Evolutionary conservation across 2,113 vertebrate genomes (phyloP).

Genomic region (Hirundichthys speculiger): DNA sequence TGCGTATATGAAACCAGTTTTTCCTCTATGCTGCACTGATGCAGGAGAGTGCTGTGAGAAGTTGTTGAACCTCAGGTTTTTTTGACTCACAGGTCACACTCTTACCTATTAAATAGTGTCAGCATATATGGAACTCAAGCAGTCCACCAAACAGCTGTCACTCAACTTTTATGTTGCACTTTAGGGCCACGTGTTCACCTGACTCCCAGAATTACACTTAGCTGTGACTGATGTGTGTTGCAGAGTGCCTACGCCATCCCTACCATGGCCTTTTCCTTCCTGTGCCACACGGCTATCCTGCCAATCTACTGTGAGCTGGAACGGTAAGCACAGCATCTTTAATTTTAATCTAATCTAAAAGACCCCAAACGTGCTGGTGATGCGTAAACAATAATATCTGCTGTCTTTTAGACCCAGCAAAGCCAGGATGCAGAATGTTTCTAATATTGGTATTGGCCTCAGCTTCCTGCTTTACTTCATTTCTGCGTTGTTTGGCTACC

Average conservation of each 20-base stretch:
- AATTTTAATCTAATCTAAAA: too few species aligned
- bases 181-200: too few species aligned
- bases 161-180: too few species aligned
- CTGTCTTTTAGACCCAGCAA: conserved; percentile 86
- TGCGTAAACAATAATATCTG: neutral
- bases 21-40: neutral
- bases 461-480: conserved; percentile 90
- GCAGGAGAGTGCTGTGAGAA: conserved; percentile 20
- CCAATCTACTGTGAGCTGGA: conserved; percentile 95
- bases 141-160: too few species aligned
- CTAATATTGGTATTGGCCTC: conserved; percentile 86
- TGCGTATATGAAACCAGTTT: conserved; percentile 57
- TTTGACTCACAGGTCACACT: conserved; percentile 47
- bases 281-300: conserved; percentile 96
- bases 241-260: conserved; percentile 93
- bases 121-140: neutral
- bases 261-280: conserved; percentile 99
- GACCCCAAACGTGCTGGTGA: neutral
- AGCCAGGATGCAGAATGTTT: conserved; percentile 90
- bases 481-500: conserved; percentile 94
- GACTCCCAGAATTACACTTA: neutral
- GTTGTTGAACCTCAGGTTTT: conserved; percentile 37
- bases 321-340: conserved; percentile 62
- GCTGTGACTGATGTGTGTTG: conserved; percentile 60
- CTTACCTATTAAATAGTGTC: conserved; percentile 17